Conservation (phyloP, 2,888 invertebrate genomes). For the Tanaodytes sp. region DNA sequence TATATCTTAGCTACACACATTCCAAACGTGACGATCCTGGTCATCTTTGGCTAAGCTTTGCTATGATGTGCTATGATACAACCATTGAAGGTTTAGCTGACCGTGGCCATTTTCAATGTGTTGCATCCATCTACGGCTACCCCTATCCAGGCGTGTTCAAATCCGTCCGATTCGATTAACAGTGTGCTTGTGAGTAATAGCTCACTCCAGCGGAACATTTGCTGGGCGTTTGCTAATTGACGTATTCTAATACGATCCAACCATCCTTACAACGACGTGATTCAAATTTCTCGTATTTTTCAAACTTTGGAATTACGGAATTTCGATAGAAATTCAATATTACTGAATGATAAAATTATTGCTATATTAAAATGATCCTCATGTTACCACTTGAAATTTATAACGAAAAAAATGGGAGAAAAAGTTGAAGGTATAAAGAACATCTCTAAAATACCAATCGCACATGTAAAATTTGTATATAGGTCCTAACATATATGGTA, state of each 20-base stretch:
- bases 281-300: neutral
- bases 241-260: slow-evolving; percentile 4
- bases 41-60: slow-evolving; percentile 25
- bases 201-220: slow-evolving; percentile 9
- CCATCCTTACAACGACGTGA: neutral
- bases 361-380: too few species aligned
- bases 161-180: slow-evolving; percentile 22
- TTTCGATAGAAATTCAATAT: too few species aligned
- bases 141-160: slow-evolving; percentile 15
- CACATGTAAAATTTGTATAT: too few species aligned
- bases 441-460: too few species aligned
- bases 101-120: slow-evolving; percentile 26
- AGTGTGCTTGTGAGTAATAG: slow-evolving; percentile 22
- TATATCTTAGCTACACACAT: slow-evolving; percentile 31
- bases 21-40: slow-evolving; percentile 24
- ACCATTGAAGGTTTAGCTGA: slow-evolving; percentile 30
- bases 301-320: too few species aligned
- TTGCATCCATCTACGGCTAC: slow-evolving; percentile 16
- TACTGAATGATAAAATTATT: too few species aligned
- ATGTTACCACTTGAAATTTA: too few species aligned
- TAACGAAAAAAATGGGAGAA: too few species aligned
- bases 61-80: slow-evolving; percentile 23
- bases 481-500: too few species aligned
- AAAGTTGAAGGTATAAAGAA: too few species aligned
- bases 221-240: slow-evolving; percentile 9